Percentiles rank a stretch among this genome's conserved stretches.
Evolutionary conservation across 1,140 invertebrate species (phyloP).

Genomic region (Manduca sexta): DNA sequence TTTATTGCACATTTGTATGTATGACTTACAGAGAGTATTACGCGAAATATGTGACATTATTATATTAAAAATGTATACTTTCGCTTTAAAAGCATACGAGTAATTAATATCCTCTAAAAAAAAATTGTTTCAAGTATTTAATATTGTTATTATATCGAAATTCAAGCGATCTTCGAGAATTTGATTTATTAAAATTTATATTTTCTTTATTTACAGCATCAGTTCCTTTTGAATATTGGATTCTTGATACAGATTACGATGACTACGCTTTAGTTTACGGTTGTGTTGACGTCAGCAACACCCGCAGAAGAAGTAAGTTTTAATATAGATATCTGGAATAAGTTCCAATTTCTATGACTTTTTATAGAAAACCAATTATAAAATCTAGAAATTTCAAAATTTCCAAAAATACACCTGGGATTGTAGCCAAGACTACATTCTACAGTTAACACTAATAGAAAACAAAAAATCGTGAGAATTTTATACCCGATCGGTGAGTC

Average conservation of each 20-base stretch:
- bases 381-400: background rate
- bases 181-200: too few relatives aligned
- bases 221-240: constrained; percentile 38
- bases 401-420: background rate
- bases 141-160: too few relatives aligned
- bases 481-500: background rate
- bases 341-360: background rate
- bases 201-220: constrained; percentile 31
- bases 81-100: too few relatives aligned
- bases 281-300: constrained; percentile 34
- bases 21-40: too few relatives aligned
- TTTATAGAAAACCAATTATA: background rate
- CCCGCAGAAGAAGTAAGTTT: constrained; percentile 34
- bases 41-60: too few relatives aligned
- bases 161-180: too few relatives aligned
- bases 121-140: too few relatives aligned
- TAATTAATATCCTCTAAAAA: too few relatives aligned
- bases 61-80: too few relatives aligned
- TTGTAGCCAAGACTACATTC: background rate
- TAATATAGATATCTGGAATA: background rate
- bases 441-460: background rate
- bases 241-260: constrained; percentile 52
- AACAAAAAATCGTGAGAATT: too few relatives aligned
- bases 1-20: too few relatives aligned
- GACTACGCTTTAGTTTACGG: constrained; percentile 52